Percentiles rank a stretch among this genome's conserved stretches.
Conservation (phyloP, 2,113 vertebrate genomes). For the Cranoglanis bouderius region DNA sequence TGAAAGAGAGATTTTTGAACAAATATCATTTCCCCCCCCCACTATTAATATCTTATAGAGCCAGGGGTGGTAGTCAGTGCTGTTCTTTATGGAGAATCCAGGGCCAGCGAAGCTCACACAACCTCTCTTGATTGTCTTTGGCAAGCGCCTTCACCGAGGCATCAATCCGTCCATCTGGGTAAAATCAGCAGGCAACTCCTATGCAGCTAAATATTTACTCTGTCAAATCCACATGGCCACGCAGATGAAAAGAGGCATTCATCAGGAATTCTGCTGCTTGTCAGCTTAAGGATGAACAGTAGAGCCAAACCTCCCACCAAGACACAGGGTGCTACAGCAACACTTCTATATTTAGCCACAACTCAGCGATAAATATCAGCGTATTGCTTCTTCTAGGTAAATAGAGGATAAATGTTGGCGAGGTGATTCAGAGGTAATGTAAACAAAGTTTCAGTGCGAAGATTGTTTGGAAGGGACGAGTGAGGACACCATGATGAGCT, state of each 20-base stretch:
- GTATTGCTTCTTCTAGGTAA: conserved; percentile 85
- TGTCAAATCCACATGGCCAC: conserved; percentile 85
- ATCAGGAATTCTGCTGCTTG: conserved; percentile 84
- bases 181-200: conserved; percentile 91
- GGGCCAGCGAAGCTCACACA: conserved; percentile 34
- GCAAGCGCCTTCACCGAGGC: conserved; percentile 79
- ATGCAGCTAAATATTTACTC: conserved; percentile 92
- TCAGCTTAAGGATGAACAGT: conserved; percentile 85
- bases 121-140: conserved; percentile 81
- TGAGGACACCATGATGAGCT: conserved; percentile 41
- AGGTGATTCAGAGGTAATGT: conserved; percentile 84
- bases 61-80: conserved; percentile 23
- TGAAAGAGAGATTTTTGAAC: not conserved
- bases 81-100: conserved; percentile 23
- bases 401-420: conserved; percentile 89
- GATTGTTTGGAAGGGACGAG: conserved; percentile 75
- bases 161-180: conserved; percentile 94
- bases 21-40: not conserved
- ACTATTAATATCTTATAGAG: not conserved
- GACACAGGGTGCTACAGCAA: conserved; percentile 79
- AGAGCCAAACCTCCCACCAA: conserved; percentile 88
- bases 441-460: conserved; percentile 80
- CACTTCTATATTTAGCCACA: conserved; percentile 87
- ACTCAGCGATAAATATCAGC: conserved; percentile 87
- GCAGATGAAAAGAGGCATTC: conserved; percentile 92